Evolutionary conservation across 2,888 invertebrate genomes (phyloP), one percentile per base, ranked within the genome.

Genomic region (Caenorhabditis auriculariae): DNA sequence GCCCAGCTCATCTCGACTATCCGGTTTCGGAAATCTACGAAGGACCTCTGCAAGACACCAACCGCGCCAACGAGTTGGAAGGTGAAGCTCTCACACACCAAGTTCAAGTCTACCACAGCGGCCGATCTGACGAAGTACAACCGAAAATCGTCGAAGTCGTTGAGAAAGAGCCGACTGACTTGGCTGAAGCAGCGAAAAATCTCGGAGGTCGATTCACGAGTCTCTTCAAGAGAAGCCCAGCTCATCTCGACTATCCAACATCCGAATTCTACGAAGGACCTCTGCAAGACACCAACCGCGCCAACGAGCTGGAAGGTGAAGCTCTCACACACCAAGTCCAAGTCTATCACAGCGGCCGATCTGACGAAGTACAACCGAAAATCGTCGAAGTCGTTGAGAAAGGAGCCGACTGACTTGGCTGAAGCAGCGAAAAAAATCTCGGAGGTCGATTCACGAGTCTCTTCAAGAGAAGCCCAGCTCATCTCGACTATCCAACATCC

Each of bases 401-500:
- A 45, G n/a, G 35, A 50, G 26, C 39, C 32, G 21, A 23, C 29
- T 17, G 56, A 51, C 42, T 43, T 44, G 26, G 29, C 44, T 37
- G 56, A 42, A 28, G 38, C 43, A 26, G 43, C 49, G 19, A 23
- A 37, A 23, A 37, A 27, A 21, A 28, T 49, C 43, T 7, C 43
- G n/a, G n/a, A n/a, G n/a, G n/a, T n/a, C n/a, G n/a, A n/a, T n/a
- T 48, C 21, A 50, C 46, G 32, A 56, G 46, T 45, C 37, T 47
- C 23, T 43, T 38, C 68, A 70, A 63, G 56, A 57, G 56, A 32
- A 54, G 54, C 17, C 23, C 64, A n/a, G 54, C 69, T 38, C 59
- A 66, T 23, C 39, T 35, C 23, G 71, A 69, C 50, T 72, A 72
- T 43, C 69, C 71, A 42, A 41, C 44, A n/a, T 48, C 72, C 26